A percentile compares a stretch with the other conserved stretches of the same genome.
Evolutionary conservation across 2,113 vertebrate genomes (phyloP).

Genomic region (Siniperca chuatsi): DNA sequence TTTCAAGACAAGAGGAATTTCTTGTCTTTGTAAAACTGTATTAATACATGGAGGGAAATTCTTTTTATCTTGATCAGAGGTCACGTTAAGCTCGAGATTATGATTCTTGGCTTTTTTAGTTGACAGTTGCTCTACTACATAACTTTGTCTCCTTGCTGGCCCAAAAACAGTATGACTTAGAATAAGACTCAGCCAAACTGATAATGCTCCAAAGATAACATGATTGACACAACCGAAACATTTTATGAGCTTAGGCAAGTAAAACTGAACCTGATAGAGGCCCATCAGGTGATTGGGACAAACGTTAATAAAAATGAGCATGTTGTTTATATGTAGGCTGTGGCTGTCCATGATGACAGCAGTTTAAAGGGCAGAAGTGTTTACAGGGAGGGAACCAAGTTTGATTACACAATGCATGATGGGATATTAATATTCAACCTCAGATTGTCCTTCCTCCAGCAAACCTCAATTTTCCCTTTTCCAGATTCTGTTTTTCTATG

Average conservation of each 20-base stretch:
- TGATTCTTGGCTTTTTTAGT: not conserved
- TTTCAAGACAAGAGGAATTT: too few species aligned
- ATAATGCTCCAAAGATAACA: not conserved
- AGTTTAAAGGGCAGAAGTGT: conserved; percentile 27
- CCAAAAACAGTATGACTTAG: too few species aligned
- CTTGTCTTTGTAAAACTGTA: not conserved
- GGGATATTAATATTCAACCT: conserved; percentile 30
- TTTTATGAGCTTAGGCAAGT: conserved; percentile 14
- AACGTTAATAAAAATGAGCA: conserved; percentile 27
- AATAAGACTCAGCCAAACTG: not conserved
- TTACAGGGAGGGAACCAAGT: conserved; percentile 18
- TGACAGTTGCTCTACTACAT: not conserved
- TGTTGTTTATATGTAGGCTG: conserved; percentile 26
- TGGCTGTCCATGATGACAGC: not conserved
- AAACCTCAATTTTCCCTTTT: conserved; percentile 41
- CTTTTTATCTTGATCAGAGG: not conserved
- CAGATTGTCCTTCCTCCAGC: conserved; percentile 16
- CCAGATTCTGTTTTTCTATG: conserved; percentile 8
- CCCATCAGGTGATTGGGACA: not conserved
- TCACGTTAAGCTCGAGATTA: not conserved
- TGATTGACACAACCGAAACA: not conserved
- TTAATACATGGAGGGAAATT: not conserved
- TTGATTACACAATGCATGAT: conserved; percentile 15
- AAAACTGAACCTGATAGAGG: not conserved
- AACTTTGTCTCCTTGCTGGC: not conserved